Base-by-base conservation (phyloP, 2,888 invertebrate genomes). In the Atethmia centrago region DNA sequence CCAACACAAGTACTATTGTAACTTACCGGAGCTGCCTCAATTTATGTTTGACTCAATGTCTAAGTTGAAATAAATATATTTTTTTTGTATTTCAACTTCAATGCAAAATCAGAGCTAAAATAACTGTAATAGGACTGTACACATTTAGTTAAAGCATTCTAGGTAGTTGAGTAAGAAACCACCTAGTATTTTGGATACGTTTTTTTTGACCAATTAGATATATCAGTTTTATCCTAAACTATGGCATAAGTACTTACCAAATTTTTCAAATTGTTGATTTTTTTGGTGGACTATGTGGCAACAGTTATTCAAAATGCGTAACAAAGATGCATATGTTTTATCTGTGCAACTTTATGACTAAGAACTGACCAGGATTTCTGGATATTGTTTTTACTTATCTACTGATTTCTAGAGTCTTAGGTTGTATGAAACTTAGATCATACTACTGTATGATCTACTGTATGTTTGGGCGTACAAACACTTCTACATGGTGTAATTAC, bases 401-500 rank as follows among this genome's bases (percentile, higher is more conserved):
- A 19, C 19, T 5, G 4, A 45, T 55, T 28, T 53, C n/a, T 47
- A 1, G 12, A 49, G 3, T 19, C 7, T 16, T n/a, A 16, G 28
- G 47, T 21, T 25, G 12, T 14, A 65, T 3, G 12, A 77, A 47
- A 51, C 14, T 16, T 56, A 3, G 19, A 49, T 10, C 36, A 19
- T 51, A 53, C 14, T 28, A 19, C 5, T 16, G n/a, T n/a, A 55
- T 19, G 28, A 40, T 42, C 21, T 25, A 14, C 0, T 5, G 4
- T 1, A 47, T 51, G 25, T 25, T 65, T 56, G 21, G 19, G n/a
- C 28, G 25, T 58, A n/a, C 16, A 14, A 49, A 31, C 5, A 61
- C 42, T 36, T 36, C 1, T 55, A 19, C 8, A 72, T 31, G 28
- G 66, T 70, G 42, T 67, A 63, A 55, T 49, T 47, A 66, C 47